These are phyloP conservation scores for Leptinotarsa peninsularis DNA, from an alignment of 2,888 invertebrate genomes.

Conservation along the genomic window DNA sequence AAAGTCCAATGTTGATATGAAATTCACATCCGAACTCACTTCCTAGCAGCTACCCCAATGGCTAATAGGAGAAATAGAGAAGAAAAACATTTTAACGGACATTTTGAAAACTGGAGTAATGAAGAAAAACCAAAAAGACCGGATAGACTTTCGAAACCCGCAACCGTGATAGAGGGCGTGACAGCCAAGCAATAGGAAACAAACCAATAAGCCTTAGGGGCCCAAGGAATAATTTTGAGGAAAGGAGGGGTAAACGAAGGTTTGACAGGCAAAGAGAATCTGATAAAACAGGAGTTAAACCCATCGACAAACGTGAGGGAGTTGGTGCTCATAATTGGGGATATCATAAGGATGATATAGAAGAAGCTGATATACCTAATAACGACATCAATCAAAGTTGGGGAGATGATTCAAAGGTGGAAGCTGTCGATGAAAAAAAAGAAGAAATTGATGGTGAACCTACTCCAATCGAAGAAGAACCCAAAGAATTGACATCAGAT, in stretches of 20 bases:
- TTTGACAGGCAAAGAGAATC: constrained; percentile 96
- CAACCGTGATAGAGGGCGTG: constrained; percentile 63
- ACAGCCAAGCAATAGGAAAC: constrained; percentile 60
- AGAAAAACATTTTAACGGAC: no score
- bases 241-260: constrained; percentile 86
- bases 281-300: constrained; percentile 94
- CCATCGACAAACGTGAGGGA: constrained; percentile 94
- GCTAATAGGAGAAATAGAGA: no score
- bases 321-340: constrained; percentile 97
- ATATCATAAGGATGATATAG: constrained; percentile 90
- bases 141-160: constrained; percentile 68
- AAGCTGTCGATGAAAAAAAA: constrained; percentile 55
- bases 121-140: constrained; percentile 59
- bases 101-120: constrained; percentile 45
- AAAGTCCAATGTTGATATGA: no score
- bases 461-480: constrained; percentile 77
- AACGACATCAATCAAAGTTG: constrained; percentile 57
- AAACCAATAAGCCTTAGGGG: constrained; percentile 66
- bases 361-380: constrained; percentile 66
- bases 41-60: no score
- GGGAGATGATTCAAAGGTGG: constrained; percentile 69
- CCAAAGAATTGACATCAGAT: constrained; percentile 90
- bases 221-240: constrained; percentile 72
- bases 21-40: no score
- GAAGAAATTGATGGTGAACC: constrained; percentile 61